Evolutionary conservation across 2,888 invertebrate species (phyloP).

Genomic region (Pammene aurita): DNA sequence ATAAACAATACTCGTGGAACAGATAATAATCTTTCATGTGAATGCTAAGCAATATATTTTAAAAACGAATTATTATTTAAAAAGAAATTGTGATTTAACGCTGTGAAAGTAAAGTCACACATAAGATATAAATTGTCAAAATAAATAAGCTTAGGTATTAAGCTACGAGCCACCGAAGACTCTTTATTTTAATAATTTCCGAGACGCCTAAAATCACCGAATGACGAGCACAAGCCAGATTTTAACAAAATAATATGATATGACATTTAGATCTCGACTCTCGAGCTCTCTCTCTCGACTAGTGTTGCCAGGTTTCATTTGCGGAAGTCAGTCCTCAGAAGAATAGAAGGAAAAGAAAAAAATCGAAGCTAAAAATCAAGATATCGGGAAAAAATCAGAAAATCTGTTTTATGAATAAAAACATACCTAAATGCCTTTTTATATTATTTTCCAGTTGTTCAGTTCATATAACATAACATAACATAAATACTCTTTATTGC

Average conservation of each 20-base stretch:
- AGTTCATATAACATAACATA: too few species aligned
- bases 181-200: constrained; percentile 14
- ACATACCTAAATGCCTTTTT: too few species aligned
- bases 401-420: too few species aligned
- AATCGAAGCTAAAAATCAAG: too few species aligned
- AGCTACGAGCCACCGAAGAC: constrained; percentile 4
- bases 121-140: constrained; percentile 29
- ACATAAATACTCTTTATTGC: too few species aligned
- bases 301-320: too few species aligned
- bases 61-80: constrained; percentile 8
- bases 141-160: constrained; percentile 5
- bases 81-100: constrained; percentile 22
- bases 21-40: constrained; percentile 54
- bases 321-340: too few species aligned
- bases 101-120: constrained; percentile 39
- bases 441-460: too few species aligned
- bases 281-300: background rate
- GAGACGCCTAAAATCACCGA: constrained; percentile 27
- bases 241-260: constrained; percentile 37
- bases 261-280: constrained; percentile 33
- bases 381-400: too few species aligned
- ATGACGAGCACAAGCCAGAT: constrained; percentile 33
- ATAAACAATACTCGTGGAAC: constrained; percentile 59
- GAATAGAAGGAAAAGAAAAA: too few species aligned
- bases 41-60: background rate